Conservation (phyloP, 2,797 vertebrate genomes). For the Acanthurus leucopareius region DNA sequence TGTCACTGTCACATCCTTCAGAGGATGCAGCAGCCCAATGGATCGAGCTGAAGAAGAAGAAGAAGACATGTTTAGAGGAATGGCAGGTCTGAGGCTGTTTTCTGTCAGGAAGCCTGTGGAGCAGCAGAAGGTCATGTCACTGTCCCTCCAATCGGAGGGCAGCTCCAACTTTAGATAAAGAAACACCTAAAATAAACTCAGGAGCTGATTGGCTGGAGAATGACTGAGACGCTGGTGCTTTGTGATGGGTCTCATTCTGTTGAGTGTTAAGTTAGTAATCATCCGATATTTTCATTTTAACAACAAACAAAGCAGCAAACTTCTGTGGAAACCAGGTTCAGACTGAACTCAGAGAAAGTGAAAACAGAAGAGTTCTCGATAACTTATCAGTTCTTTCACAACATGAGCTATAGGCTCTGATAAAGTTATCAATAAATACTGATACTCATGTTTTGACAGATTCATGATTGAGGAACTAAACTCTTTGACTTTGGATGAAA, state of each 20-base stretch:
- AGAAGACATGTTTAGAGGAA: conserved; percentile 37
- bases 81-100: background rate
- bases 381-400: too few species aligned
- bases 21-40: conserved; percentile 90
- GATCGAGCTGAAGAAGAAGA: conserved; percentile 89
- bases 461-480: background rate
- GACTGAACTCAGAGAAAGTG: too few species aligned
- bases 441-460: background rate
- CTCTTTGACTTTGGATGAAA: background rate
- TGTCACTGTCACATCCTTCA: conserved; percentile 95
- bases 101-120: background rate
- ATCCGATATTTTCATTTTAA: too few species aligned
- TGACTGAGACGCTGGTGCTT: conserved; percentile 38
- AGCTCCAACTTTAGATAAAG: conserved; percentile 87
- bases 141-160: conserved; percentile 81
- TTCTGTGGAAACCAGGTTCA: too few species aligned
- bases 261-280: background rate
- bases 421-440: too few species aligned
- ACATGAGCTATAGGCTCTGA: too few species aligned
- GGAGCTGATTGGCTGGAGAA: conserved; percentile 84
- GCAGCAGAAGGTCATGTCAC: conserved; percentile 71
- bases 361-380: too few species aligned
- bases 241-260: background rate
- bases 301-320: too few species aligned
- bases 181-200: conserved; percentile 86